Evolutionary conservation across 92 coral and sea anemone species (phyloP).

Genomic region (Porites evermanni): DNA sequence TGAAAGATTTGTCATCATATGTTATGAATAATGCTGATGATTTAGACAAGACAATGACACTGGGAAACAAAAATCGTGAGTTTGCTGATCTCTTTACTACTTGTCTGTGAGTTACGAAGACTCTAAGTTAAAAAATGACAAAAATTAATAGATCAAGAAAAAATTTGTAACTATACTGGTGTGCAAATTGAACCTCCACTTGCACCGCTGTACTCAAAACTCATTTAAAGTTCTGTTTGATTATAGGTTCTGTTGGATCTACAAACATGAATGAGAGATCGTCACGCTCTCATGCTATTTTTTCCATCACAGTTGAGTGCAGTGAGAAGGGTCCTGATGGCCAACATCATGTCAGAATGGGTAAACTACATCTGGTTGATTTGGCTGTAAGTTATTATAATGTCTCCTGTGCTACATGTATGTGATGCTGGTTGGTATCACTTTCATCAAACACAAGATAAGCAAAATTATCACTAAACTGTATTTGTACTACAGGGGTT

Average conservation of each 20-base stretch:
- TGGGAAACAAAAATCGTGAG: constrained; percentile 99
- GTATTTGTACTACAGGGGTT: no score
- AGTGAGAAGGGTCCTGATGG: constrained; percentile 99
- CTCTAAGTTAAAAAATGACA: no score
- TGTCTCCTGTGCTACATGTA: no score
- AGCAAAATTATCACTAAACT: no score
- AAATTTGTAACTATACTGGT: no score
- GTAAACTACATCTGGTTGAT: constrained; percentile 97
- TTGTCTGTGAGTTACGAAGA: no score
- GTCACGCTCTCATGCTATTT: constrained; percentile 98
- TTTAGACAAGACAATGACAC: constrained; percentile 97
- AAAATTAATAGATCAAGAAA: no score
- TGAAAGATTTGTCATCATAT: constrained; percentile 94
- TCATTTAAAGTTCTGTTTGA: neutral
- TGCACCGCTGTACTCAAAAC: neutral
- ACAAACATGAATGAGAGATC: constrained; percentile 99
- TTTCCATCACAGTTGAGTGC: constrained; percentile 95
- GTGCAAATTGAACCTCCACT: no score
- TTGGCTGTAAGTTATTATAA: constrained; percentile 81
- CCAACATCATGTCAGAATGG: constrained; percentile 98
- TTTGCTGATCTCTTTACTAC: neutral
- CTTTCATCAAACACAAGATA: no score
- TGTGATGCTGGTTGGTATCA: neutral
- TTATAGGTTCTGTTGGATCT: constrained; percentile 96
- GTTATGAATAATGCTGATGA: constrained; percentile 99